These are phyloP conservation scores for Petroica traversi DNA, from an alignment of 2,113 vertebrate species.

Conservation along the genomic window DNA sequence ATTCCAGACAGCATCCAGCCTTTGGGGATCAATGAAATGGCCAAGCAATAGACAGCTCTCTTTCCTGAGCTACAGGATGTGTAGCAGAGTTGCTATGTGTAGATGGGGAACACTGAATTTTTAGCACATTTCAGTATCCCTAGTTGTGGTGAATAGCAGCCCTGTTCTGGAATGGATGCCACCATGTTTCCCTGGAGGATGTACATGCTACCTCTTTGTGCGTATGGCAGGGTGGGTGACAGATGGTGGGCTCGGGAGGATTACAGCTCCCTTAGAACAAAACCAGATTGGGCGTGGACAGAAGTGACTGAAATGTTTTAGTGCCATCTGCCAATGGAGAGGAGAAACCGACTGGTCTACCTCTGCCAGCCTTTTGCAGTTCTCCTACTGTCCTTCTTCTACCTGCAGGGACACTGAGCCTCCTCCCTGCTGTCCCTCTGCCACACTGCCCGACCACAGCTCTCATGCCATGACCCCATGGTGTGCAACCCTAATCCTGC, in stretches of 20 bases:
- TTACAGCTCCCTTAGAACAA: background rate
- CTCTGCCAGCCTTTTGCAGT: background rate
- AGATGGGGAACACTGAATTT: conserved; percentile 31
- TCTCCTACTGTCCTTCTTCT: background rate
- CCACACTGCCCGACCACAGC: background rate
- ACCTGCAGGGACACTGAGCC: background rate
- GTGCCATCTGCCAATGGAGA: conserved; percentile 15
- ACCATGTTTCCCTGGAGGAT: background rate
- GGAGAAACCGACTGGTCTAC: background rate
- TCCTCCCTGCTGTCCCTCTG: background rate
- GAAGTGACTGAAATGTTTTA: conserved; percentile 8
- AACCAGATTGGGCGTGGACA: background rate
- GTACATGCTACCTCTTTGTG: background rate
- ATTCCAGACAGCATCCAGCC: conserved; percentile 38
- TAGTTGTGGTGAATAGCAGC: background rate
- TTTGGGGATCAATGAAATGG: conserved; percentile 42
- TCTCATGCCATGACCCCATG: fast-evolving
- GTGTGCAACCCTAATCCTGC: background rate
- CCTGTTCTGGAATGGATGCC: conserved; percentile 1
- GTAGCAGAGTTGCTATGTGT: background rate
- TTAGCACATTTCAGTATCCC: conserved; percentile 35
- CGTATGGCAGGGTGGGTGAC: background rate
- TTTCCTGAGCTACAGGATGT: background rate
- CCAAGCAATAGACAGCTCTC: conserved; percentile 32
- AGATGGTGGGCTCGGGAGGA: conserved; percentile 31